Percentiles rank a stretch among this genome's conserved stretches.
Evolutionary conservation across 2,888 invertebrate genomes (phyloP).

Genomic region (Luperina testacea): DNA sequence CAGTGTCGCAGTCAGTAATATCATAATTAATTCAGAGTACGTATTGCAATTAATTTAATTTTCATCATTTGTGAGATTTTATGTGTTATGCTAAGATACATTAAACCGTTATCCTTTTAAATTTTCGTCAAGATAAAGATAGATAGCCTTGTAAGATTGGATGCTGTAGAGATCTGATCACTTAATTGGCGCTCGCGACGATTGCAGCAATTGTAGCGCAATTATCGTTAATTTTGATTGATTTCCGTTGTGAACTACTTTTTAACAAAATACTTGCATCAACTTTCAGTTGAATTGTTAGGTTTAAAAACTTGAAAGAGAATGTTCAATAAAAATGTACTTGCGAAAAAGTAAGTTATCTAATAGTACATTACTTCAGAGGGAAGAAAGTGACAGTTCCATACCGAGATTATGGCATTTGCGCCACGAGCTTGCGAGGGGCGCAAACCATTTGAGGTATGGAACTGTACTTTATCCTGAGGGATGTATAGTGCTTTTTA

Average conservation of each 20-base stretch:
- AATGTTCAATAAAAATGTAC: neutral
- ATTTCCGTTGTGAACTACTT: conserved; percentile 37
- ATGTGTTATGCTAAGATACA: conserved; percentile 9
- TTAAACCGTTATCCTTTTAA: conserved; percentile 37
- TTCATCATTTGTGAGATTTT: neutral
- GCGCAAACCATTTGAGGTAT: no score
- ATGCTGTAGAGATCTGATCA: conserved; percentile 53
- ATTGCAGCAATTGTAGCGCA: conserved; percentile 44
- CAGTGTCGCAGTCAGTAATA: no score
- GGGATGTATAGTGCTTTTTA: no score
- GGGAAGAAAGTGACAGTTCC: no score
- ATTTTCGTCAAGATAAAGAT: conserved; percentile 45
- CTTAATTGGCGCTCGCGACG: conserved; percentile 52
- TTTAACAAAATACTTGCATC: neutral
- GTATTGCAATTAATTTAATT: conserved; percentile 3
- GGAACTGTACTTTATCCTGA: no score
- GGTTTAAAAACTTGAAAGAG: neutral
- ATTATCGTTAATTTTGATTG: conserved; percentile 58
- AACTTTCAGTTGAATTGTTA: neutral
- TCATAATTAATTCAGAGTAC: neutral
- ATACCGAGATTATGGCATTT: no score
- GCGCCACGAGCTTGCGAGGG: no score
- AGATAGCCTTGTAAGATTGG: conserved; percentile 54
- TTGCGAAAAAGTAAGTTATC: no score
- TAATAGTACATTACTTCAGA: no score